Evolutionary conservation across 2,113 vertebrate species (phyloP).

Genomic region (Aix galericulata): DNA sequence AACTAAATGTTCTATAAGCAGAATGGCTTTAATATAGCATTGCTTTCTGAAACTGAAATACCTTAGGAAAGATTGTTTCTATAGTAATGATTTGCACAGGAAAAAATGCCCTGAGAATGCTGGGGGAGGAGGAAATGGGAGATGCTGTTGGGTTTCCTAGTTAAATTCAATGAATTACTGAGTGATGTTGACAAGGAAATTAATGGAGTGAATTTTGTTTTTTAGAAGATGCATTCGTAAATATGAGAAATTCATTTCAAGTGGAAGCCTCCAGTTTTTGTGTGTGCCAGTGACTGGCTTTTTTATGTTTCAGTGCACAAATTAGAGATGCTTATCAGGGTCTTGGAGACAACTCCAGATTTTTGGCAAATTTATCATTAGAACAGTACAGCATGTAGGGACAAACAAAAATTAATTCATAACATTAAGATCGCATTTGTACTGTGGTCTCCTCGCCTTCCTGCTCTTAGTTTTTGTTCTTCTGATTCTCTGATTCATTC

Average conservation of each 20-base stretch:
- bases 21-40: slow-evolving; percentile 6
- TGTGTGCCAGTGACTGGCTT: not conserved
- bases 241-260: slow-evolving; percentile 6
- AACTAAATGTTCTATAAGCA: slow-evolving; percentile 17
- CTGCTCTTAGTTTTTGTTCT: not conserved
- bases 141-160: not conserved
- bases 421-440: not conserved
- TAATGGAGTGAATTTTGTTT: not conserved
- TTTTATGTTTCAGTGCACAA: slow-evolving; percentile 19
- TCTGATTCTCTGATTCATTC: not conserved
- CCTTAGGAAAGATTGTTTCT: slow-evolving; percentile 18
- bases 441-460: not conserved
- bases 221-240: slow-evolving; percentile 1
- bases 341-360: slow-evolving; percentile 11
- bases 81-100: not conserved
- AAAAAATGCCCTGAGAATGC: not conserved
- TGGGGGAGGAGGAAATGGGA: not conserved
- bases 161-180: not conserved
- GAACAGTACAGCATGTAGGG: not conserved
- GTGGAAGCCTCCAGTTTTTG: not conserved
- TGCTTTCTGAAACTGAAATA: slow-evolving; percentile 24
- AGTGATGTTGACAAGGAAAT: not conserved
- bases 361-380: slow-evolving; percentile 18
- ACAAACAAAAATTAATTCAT: not conserved
- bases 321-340: not conserved